Conservation (phyloP, 2,797 vertebrate genomes). For the Garrulus glandarius region DNA sequence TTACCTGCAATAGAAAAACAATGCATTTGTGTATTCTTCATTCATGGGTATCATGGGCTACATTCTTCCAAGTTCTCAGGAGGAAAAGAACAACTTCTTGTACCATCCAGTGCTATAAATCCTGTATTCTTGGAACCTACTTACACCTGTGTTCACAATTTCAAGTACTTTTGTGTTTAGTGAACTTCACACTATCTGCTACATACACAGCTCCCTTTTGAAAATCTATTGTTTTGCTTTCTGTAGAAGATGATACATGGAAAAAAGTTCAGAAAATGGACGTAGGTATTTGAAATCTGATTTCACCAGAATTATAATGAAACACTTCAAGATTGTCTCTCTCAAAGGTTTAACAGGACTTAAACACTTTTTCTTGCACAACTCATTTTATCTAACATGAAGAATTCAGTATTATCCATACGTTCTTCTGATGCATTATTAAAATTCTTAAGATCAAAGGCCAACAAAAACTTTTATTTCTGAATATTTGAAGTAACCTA, state of each 20-base stretch:
- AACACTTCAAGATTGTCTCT: not conserved
- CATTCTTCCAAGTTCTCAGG: not conserved
- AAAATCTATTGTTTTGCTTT: not conserved
- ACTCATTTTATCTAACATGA: not conserved
- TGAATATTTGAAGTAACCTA: not conserved
- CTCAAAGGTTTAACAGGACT: not conserved
- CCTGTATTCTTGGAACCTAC: not conserved
- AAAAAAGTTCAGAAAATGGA: not conserved
- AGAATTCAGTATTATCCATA: not conserved
- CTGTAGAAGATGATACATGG: not conserved
- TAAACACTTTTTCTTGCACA: not conserved
- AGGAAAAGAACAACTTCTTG: not conserved
- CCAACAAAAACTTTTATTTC: not conserved
- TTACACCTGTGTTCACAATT: not conserved
- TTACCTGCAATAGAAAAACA: constrained; percentile 81
- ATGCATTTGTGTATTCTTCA: not conserved
- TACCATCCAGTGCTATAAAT: not conserved
- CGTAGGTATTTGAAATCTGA: not conserved
- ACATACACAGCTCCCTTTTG: not conserved
- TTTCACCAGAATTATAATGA: not conserved
- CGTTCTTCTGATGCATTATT: not conserved
- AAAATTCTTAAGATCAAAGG: not conserved
- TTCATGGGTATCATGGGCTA: not conserved
- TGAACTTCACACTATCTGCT: not conserved
- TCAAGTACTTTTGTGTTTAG: not conserved